These are phyloP conservation scores for Graptemys geographica DNA, from an alignment of 2,797 vertebrate species.

Conservation along the genomic window DNA sequence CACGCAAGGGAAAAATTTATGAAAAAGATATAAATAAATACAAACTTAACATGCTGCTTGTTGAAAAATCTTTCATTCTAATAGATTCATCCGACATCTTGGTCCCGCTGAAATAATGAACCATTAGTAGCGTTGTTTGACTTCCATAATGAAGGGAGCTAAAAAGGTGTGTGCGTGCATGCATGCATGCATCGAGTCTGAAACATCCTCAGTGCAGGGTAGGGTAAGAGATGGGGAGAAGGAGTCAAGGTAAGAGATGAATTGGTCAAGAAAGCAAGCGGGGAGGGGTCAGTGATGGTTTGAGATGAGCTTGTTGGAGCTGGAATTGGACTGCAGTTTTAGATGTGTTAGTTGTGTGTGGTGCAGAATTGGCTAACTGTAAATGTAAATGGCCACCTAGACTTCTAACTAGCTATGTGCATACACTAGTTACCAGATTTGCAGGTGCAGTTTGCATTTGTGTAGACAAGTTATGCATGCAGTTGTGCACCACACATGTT, in stretches of 20 bases:
- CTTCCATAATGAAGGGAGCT: conserved; percentile 25
- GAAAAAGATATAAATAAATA: conserved; percentile 70
- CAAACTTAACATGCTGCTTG: conserved; percentile 11
- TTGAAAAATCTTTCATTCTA: conserved; percentile 62
- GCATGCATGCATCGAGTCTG: neutral
- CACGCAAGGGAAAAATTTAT: conserved; percentile 25
- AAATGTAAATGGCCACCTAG: neutral
- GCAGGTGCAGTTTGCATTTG: neutral
- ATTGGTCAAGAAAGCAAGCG: neutral
- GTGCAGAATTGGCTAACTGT: neutral
- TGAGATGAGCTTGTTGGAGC: neutral
- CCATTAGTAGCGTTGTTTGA: conserved; percentile 19
- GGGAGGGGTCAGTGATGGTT: neutral
- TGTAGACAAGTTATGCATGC: neutral
- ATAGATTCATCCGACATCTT: conserved; percentile 46
- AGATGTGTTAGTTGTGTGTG: neutral
- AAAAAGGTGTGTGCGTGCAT: neutral
- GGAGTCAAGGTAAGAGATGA: neutral
- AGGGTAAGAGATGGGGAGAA: neutral
- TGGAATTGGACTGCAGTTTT: neutral
- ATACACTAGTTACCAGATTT: neutral
- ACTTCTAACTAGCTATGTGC: neutral
- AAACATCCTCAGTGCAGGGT: neutral
- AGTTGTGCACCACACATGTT: neutral
- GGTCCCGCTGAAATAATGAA: conserved; percentile 24